Base-by-base conservation (phyloP, 2,113 vertebrate genomes). In the Rhea americana region DNA sequence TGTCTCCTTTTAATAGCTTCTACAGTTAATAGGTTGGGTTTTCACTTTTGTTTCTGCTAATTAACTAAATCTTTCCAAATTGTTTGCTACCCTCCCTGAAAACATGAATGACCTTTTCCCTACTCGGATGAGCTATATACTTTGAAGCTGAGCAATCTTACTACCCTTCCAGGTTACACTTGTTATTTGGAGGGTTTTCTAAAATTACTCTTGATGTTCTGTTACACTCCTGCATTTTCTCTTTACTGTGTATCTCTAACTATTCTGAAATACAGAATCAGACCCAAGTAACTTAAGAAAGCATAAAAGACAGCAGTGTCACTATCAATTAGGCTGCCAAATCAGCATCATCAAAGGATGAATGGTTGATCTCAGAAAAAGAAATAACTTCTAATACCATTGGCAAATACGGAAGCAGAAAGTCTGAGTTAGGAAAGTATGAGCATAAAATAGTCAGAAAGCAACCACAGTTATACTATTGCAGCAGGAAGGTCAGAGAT, bases 61-160 rank as follows among this genome's bases (percentile, higher is more conserved):
- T 95, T 96, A 93, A 63, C 26, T 63, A 91, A 85, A 71, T 91
- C 85, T 91, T 93, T 96, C 79, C 62, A 94, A 96, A 86, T 90
- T 91, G 13, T 91, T 96, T 94, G 43, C 39, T 89, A 58, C 65
- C 30, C 20, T 89, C n/a, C 22, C 65, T 48, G 43, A 88, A 96
- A 94, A 84, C 50, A 88, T 30, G 21, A 82, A 5, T 41, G 71
- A 79, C 53, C n/a, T 94, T 91, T 90, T 45, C 30, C 21, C 75
- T 75, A 3, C 35, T 53, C n/a, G 84, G 73, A 72, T 20, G 35
- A 92, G 82, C 50, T 43, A 78, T 24, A 43, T 4, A 59, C 11
- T 93, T 83, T 39, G 56, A 92, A 87, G 43, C n/a, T 35, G 13
- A 77, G 17, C 53, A 88, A 85, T 73, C 20, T 87, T 75, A n/a